Conservation (phyloP, 2,113 vertebrate genomes). For the Semnornis frantzii region DNA sequence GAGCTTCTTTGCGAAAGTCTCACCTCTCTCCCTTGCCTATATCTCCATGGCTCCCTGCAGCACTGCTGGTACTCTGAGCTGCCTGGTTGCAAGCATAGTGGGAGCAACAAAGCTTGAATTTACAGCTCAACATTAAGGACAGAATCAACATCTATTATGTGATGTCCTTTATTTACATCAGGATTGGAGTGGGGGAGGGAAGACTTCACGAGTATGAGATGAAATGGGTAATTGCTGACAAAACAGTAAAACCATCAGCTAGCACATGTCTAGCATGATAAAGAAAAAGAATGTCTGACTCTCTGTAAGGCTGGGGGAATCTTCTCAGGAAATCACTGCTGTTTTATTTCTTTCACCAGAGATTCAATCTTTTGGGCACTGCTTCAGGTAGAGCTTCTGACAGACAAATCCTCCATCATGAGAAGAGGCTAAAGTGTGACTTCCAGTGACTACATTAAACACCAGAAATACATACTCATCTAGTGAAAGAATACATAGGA, state of each 20-base stretch:
- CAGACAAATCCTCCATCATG: not conserved
- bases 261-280: not conserved
- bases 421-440: not conserved
- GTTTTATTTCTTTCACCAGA: not conserved
- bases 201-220: not conserved
- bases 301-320: not conserved
- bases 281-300: not conserved
- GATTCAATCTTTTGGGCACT: not conserved
- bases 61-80: accelerated
- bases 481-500: not conserved
- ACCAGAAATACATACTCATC: not conserved
- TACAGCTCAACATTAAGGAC: not conserved
- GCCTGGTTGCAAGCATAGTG: not conserved
- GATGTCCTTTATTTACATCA: not conserved
- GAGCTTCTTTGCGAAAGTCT: not conserved
- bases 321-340: not conserved
- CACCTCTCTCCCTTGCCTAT: not conserved
- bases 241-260: not conserved
- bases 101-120: not conserved
- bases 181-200: not conserved
- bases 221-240: not conserved
- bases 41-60: not conserved
- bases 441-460: not conserved
- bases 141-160: not conserved
- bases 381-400: not conserved